Evolutionary conservation across 2,797 vertebrate species (phyloP).

Genomic region (Lerista edwardsae): DNA sequence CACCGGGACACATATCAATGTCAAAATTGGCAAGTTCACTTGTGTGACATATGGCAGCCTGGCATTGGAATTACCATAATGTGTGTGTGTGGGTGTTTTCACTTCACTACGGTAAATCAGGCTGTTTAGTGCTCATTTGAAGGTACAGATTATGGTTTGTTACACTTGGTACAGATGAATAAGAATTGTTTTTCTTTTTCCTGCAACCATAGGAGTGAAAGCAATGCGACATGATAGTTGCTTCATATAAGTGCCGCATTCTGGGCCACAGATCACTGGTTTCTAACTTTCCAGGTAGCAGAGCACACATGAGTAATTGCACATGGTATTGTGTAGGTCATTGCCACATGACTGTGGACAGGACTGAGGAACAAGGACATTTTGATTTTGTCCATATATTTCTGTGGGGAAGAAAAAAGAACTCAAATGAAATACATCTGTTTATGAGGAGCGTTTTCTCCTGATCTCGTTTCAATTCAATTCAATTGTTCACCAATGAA

Average conservation of each 20-base stretch:
- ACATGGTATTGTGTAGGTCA: background rate
- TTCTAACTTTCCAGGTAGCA: background rate
- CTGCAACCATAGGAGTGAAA: background rate
- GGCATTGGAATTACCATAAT: background rate
- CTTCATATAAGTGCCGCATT: background rate
- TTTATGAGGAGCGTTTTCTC: background rate
- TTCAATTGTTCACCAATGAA: constrained; percentile 11
- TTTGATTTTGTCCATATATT: background rate
- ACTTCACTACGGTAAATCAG: background rate
- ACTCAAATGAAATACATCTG: background rate
- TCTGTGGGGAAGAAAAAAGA: background rate
- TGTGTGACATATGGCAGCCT: background rate
- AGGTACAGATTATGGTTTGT: background rate
- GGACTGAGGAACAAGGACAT: background rate
- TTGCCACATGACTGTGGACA: background rate
- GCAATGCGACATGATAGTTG: background rate
- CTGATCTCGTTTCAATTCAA: background rate
- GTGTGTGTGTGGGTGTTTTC: background rate
- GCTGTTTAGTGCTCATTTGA: background rate
- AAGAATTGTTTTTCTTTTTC: background rate
- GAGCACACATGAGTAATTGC: background rate
- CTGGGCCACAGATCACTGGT: background rate
- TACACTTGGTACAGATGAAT: background rate
- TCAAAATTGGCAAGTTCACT: background rate
- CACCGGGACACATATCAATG: background rate